Evolutionary conservation across 1,140 invertebrate species (phyloP).

Genomic region (Drosophila ogumai): DNA sequence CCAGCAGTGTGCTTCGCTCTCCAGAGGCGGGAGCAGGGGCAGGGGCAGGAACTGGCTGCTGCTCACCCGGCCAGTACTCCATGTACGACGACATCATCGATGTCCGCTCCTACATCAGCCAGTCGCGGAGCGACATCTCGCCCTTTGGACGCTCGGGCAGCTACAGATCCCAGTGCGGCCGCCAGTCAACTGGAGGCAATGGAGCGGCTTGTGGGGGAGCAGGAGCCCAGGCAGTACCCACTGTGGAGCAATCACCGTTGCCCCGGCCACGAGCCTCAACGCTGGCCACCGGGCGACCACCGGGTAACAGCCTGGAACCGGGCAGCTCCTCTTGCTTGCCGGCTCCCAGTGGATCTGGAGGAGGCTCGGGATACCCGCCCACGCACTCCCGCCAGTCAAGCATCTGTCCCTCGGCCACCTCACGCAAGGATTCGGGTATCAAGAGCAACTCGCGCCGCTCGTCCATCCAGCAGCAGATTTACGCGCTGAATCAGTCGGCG

Average conservation of each 20-base stretch:
- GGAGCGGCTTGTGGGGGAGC: constrained; percentile 40
- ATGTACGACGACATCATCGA: constrained; percentile 87
- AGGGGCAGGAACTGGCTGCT: constrained; percentile 50
- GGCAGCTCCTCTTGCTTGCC: constrained; percentile 43
- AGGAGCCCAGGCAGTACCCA: constrained; percentile 5
- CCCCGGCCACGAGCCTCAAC: constrained; percentile 87
- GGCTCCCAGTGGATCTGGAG: constrained; percentile 5
- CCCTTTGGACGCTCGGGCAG: constrained; percentile 87
- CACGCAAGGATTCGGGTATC: constrained; percentile 94
- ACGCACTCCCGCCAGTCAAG: constrained; percentile 85
- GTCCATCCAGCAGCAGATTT: constrained; percentile 93
- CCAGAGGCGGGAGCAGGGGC: constrained; percentile 49
- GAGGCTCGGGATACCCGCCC: constrained; percentile 8
- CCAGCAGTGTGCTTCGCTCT: constrained; percentile 60
- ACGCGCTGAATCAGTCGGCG: constrained; percentile 87
- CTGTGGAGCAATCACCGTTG: constrained; percentile 84
- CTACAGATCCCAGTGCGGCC: constrained; percentile 88
- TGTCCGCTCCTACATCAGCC: constrained; percentile 89
- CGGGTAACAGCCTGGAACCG: constrained; percentile 29
- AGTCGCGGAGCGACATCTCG: constrained; percentile 89
- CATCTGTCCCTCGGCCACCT: constrained; percentile 91
- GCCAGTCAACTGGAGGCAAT: constrained; percentile 70
- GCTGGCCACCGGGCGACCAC: constrained; percentile 54
- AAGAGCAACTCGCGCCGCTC: constrained; percentile 92
- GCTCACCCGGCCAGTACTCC: constrained; percentile 79